Evolutionary conservation across 2,888 invertebrate genomes (phyloP).

Genomic region (Lepidocyrtoides sp.): DNA sequence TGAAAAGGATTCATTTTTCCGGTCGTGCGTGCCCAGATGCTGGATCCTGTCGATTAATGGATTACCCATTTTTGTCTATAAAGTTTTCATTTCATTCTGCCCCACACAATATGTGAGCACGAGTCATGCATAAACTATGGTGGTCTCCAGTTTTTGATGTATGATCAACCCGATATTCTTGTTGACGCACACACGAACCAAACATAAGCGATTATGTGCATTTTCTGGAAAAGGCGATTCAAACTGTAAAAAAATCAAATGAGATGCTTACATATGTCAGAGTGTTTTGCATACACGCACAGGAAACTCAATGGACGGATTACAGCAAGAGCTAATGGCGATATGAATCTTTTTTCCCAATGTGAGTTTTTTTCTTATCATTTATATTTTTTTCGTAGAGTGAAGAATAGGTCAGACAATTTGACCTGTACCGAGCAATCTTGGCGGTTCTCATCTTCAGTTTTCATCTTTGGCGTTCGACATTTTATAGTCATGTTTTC

Average conservation of each 20-base stretch:
- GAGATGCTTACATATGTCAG: conserved; percentile 1
- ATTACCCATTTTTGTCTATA: conserved; percentile 47
- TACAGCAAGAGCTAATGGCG: conserved; percentile 34
- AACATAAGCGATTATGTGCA: background rate
- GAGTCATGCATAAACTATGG: conserved; percentile 12
- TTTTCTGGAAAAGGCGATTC: background rate
- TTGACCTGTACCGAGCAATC: background rate
- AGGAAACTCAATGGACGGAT: background rate
- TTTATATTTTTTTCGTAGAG: background rate
- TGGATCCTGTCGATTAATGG: conserved; percentile 60
- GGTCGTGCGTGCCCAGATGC: conserved; percentile 68
- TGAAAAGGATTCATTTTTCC: conserved; percentile 54
- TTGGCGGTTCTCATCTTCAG: background rate
- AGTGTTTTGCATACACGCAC: conserved; percentile 4
- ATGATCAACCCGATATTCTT: conserved; percentile 9
- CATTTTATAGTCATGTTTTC: background rate
- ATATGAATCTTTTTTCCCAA: background rate
- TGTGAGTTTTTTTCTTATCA: background rate
- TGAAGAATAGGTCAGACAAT: background rate
- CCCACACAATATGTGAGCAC: conserved; percentile 22
- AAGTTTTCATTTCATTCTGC: conserved; percentile 4
- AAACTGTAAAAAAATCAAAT: background rate
- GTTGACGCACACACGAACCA: background rate
- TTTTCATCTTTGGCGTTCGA: background rate
- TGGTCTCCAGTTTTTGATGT: conserved; percentile 20